Evolutionary conservation across 1,140 invertebrate genomes (phyloP).

Genomic region (Neodiprion lecontei): DNA sequence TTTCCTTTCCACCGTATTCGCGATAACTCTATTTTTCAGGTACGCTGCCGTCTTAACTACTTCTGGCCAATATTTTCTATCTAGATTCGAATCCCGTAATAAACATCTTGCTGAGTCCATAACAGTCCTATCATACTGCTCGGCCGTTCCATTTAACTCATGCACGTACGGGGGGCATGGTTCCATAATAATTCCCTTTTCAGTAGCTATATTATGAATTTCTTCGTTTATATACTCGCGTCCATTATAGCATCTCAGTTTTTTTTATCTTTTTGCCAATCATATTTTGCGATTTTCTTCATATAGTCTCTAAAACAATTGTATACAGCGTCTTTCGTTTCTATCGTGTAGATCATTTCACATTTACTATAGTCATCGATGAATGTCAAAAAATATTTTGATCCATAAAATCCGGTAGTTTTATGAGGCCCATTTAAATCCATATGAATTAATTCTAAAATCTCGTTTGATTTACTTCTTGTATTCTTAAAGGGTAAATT

Average conservation of each 20-base stretch:
- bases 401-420: constrained; percentile 6
- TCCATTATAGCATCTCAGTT: constrained; percentile 15
- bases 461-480: constrained; percentile 4
- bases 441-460: constrained; percentile 24
- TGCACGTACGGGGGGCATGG: constrained; percentile 3
- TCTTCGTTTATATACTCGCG: constrained; percentile 11
- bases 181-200: constrained; percentile 13
- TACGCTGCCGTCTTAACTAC: constrained; percentile 12
- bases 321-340: constrained; percentile 21
- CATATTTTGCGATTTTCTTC: constrained; percentile 8
- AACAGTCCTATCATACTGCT: constrained; percentile 8
- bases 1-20: constrained; percentile 9
- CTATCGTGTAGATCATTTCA: constrained; percentile 15
- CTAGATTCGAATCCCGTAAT: background rate
- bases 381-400: constrained; percentile 21
- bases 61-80: constrained; percentile 1
- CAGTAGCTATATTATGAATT: background rate
- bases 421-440: constrained; percentile 12
- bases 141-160: constrained; percentile 12
- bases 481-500: constrained; percentile 1
- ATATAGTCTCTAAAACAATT: constrained; percentile 17
- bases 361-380: constrained; percentile 28
- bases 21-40: constrained; percentile 5
- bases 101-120: constrained; percentile 3
- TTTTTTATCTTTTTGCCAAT: constrained; percentile 13